Conservation (phyloP, 2,797 vertebrate species). For the Pelobates cultripes region DNA sequence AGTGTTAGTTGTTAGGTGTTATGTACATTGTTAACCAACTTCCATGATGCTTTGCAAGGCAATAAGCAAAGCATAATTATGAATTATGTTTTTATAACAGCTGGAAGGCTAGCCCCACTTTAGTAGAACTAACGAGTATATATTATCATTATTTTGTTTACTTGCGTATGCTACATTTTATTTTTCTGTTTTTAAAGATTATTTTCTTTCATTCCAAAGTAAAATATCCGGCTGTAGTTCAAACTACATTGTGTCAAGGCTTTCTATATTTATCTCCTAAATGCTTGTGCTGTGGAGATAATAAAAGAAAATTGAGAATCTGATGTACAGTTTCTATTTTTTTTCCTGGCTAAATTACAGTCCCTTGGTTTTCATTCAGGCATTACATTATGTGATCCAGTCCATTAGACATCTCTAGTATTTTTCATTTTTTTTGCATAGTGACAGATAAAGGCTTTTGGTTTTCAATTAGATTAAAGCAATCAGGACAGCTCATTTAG, state of each 20-base stretch:
- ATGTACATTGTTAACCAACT: too few relatives aligned
- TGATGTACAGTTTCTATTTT: neutral
- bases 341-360: slow-evolving; percentile 11
- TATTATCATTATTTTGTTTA: too few relatives aligned
- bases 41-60: too few relatives aligned
- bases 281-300: neutral
- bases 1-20: too few relatives aligned
- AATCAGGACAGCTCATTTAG: slow-evolving; percentile 11
- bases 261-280: neutral
- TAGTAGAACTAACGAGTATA: too few relatives aligned
- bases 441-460: slow-evolving; percentile 3
- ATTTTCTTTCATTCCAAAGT: neutral
- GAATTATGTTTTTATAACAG: too few relatives aligned
- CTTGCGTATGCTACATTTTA: neutral
- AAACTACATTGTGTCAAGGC: neutral
- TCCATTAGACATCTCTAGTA: slow-evolving; percentile 20
- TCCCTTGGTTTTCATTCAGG: neutral
- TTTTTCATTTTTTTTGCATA: neutral
- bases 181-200: neutral
- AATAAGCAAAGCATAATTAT: too few relatives aligned
- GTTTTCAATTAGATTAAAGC: slow-evolving; percentile 25
- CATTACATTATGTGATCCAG: slow-evolving; percentile 22
- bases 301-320: neutral
- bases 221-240: neutral
- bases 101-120: too few relatives aligned